A percentile compares a stretch with the other conserved stretches of the same genome.
These are phyloP conservation scores for Artemia franciscana DNA, from an alignment of 1,140 invertebrate genomes.

Conservation along the genomic window DNA sequence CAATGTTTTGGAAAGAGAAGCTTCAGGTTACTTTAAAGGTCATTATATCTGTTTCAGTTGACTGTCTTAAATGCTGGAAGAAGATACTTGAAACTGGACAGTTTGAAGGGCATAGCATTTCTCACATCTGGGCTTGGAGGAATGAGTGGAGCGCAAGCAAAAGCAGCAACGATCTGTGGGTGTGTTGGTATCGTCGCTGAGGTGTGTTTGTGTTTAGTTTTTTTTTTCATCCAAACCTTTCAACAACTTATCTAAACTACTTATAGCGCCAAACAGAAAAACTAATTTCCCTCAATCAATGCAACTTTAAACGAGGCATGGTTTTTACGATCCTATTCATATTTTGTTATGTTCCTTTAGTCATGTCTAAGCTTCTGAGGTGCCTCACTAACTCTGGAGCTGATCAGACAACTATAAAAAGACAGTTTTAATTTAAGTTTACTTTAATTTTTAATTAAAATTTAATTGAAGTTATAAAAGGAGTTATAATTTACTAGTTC, in stretches of 20 bases:
- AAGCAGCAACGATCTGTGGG: conserved; percentile 36
- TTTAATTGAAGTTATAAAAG: too few species aligned
- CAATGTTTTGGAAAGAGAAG: too few species aligned
- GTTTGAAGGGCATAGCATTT: conserved; percentile 33
- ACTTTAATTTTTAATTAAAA: too few species aligned
- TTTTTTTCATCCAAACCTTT: conserved; percentile 4
- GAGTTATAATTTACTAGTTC: too few species aligned
- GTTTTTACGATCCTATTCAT: too few species aligned
- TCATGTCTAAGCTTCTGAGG: too few species aligned
- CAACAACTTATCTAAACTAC: conserved; percentile 1
- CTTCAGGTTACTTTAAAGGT: too few species aligned
- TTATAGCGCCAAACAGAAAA: conserved; percentile 3
- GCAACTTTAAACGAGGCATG: too few species aligned
- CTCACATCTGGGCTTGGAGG: conserved; percentile 39
- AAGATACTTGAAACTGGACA: conserved; percentile 28
- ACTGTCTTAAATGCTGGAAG: conserved; percentile 39
- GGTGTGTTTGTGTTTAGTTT: conserved; percentile 23
- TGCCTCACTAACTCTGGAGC: too few species aligned
- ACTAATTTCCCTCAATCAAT: neutral
- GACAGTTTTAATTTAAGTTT: too few species aligned
- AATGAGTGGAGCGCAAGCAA: conserved; percentile 43
- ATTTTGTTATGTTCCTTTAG: too few species aligned
- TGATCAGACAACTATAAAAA: too few species aligned
- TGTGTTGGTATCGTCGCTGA: conserved; percentile 42
- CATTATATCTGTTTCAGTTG: conserved; percentile 29